Evolutionary conservation across 2,113 vertebrate species (phyloP).

Genomic region (human (Homo sapiens)): DNA sequence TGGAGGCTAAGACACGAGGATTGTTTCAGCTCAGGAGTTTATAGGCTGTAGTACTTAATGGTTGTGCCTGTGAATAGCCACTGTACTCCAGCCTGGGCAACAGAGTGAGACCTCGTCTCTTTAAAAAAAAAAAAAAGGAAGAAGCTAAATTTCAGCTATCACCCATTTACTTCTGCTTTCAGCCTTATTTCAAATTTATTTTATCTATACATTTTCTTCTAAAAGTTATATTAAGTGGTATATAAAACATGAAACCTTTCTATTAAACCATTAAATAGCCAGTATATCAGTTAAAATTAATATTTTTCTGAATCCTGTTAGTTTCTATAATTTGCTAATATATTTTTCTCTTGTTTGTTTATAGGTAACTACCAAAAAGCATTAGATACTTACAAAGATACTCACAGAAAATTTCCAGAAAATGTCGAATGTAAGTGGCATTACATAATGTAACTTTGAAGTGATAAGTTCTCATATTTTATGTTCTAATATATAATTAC

Average conservation of each 20-base stretch:
- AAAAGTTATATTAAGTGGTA: background rate
- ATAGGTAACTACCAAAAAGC: constrained; percentile 98
- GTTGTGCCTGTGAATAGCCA: background rate
- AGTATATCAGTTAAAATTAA: constrained; percentile 14
- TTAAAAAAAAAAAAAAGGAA: background rate
- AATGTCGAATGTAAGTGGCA: constrained; percentile 94
- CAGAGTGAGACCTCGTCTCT: background rate
- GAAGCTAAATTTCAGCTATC: background rate
- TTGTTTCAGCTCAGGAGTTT: background rate
- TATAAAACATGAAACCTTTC: background rate
- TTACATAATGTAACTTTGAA: constrained; percentile 38
- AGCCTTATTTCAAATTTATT: constrained; percentile 28
- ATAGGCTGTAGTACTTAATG: background rate
- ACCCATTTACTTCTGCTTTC: background rate
- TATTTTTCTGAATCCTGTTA: constrained; percentile 17
- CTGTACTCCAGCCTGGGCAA: background rate
- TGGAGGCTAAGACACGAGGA: background rate
- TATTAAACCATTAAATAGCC: background rate
- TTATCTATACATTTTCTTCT: background rate
- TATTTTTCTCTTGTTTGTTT: constrained; percentile 65
- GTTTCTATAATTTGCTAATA: constrained; percentile 28
- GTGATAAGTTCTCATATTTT: constrained; percentile 13
- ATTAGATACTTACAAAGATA: constrained; percentile 95
- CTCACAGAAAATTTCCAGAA: constrained; percentile 96
- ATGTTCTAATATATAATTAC: background rate